A percentile compares a stretch with the other conserved stretches of the same genome.
Conservation (phyloP, 2,113 vertebrate genomes). For the Osmerus mordax region DNA sequence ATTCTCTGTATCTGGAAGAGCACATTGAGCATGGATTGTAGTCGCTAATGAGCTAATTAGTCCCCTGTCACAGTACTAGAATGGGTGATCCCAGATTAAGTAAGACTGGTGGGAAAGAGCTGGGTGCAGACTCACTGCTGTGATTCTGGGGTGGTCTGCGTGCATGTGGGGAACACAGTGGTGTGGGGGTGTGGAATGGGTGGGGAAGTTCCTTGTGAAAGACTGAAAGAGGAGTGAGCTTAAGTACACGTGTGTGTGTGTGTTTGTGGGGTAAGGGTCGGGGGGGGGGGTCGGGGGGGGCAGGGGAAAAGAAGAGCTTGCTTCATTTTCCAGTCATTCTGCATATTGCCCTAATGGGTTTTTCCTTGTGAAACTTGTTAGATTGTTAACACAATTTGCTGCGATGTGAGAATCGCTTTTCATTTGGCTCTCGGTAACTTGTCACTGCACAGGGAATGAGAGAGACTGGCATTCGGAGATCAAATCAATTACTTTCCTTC, state of each 20-base stretch:
- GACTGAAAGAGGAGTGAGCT: no score
- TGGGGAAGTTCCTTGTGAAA: not conserved
- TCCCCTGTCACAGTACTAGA: conserved; percentile 30
- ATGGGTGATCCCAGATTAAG: conserved; percentile 25
- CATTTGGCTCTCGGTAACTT: not conserved
- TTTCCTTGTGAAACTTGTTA: not conserved
- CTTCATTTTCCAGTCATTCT: not conserved
- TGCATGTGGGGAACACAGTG: not conserved
- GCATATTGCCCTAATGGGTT: not conserved
- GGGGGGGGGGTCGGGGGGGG: no score
- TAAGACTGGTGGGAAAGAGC: conserved; percentile 1
- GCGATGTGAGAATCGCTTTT: not conserved
- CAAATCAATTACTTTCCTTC: not conserved
- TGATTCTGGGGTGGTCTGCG: not conserved
- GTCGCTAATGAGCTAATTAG: conserved; percentile 46
- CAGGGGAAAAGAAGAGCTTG: no score
- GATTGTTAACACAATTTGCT: not conserved
- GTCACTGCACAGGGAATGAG: not conserved
- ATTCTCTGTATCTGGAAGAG: conserved; percentile 41
- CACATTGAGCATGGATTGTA: conserved; percentile 33
- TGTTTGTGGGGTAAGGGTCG: no score
- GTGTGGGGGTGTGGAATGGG: not conserved
- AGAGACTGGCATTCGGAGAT: not conserved
- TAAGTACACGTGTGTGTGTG: no score
- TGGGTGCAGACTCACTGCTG: not conserved